Evolutionary conservation across 2,888 invertebrate species (phyloP).

Genomic region (Epistrophe eligans): DNA sequence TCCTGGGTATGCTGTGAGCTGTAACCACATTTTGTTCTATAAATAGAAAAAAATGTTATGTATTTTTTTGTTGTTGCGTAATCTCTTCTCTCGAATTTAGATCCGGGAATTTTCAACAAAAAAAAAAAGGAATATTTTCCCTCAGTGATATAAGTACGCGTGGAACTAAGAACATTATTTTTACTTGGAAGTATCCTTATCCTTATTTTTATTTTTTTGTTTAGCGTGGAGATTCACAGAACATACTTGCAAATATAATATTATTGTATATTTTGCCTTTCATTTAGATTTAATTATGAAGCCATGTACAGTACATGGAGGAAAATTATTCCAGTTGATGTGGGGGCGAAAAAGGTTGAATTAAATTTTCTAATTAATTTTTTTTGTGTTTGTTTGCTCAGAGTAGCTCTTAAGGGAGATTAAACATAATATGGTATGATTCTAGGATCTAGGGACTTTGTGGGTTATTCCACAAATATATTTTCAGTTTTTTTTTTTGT

Average conservation of each 20-base stretch:
- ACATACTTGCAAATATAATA: not conserved
- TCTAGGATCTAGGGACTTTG: not conserved
- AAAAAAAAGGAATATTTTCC: not conserved
- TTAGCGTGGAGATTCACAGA: not conserved
- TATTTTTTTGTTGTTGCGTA: not conserved
- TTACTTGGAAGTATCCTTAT: not conserved
- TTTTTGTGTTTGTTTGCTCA: not conserved
- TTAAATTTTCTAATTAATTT: conserved; percentile 33
- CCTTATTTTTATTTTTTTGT: not conserved
- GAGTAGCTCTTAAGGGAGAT: conserved; percentile 10
- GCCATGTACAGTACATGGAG: not conserved
- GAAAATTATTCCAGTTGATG: not conserved
- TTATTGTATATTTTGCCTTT: conserved; percentile 11
- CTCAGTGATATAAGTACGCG: not conserved
- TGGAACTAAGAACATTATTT: not conserved
- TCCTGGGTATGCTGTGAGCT: not conserved
- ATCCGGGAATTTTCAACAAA: not conserved
- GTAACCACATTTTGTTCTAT: not conserved
- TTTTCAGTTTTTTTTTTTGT: not conserved
- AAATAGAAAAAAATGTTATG: not conserved
- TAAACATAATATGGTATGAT: conserved; percentile 7
- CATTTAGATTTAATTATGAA: conserved; percentile 14
- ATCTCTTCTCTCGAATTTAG: not conserved
- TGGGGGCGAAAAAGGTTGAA: conserved; percentile 18
- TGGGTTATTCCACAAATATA: not conserved